phyloP scores from a whole-genome alignment of 2,888 invertebrate species.

The Dicycla oo region DNA sequence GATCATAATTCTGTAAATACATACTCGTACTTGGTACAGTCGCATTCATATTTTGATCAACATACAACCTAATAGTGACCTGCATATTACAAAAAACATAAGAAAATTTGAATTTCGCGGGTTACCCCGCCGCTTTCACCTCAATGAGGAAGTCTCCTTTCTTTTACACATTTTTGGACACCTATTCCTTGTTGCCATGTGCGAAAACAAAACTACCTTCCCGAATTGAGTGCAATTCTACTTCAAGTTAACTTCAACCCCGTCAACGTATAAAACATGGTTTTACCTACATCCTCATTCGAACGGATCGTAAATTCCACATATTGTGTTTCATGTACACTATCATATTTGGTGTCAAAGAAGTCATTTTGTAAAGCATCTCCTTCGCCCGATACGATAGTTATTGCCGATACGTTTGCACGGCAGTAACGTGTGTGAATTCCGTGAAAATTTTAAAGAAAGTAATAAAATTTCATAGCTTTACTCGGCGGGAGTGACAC shows the following conservation, averaged over 20 bases:
- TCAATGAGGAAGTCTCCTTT: neutral
- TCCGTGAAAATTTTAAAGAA: constrained; percentile 76
- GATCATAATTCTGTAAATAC: no score
- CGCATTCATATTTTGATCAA: no score
- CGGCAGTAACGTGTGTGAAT: constrained; percentile 69
- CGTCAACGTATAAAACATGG: constrained; percentile 58
- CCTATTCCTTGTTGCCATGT: constrained; percentile 3
- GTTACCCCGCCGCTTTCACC: no score
- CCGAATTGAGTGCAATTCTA: constrained; percentile 47
- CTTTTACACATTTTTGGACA: constrained; percentile 11
- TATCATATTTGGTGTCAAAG: constrained; percentile 64
- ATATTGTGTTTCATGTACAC: constrained; percentile 63
- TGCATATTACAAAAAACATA: no score
- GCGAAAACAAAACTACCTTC: constrained; percentile 24
- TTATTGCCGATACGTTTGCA: constrained; percentile 70
- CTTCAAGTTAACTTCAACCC: constrained; percentile 33
- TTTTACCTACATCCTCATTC: constrained; percentile 47
- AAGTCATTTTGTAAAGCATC: constrained; percentile 66
- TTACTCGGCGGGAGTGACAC: constrained; percentile 84
- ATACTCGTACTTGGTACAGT: no score
- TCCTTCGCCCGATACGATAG: constrained; percentile 61
- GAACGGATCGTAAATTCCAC: constrained; percentile 60
- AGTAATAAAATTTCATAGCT: constrained; percentile 85
- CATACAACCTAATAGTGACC: no score
- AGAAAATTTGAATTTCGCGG: no score